These are phyloP conservation scores for Notolepis coatsorum DNA, from an alignment of 2,797 vertebrate species.

Conservation along the genomic window DNA sequence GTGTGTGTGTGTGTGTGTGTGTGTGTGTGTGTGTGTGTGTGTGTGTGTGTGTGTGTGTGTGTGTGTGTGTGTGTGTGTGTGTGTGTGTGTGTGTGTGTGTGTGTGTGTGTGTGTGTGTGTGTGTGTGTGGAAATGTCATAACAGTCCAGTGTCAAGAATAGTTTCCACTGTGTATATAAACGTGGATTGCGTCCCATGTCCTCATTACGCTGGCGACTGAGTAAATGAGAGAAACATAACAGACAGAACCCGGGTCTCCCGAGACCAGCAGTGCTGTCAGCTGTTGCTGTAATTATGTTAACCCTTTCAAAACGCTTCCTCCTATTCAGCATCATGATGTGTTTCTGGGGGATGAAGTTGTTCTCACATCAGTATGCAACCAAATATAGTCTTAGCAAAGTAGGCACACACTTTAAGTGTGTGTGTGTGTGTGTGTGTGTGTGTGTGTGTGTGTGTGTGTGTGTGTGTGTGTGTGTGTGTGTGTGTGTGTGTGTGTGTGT, in stretches of 20 bases:
- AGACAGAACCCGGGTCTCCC: background rate
- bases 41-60: background rate
- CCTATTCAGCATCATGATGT: constrained; percentile 18
- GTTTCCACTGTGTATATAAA: background rate
- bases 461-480: constrained; percentile 40
- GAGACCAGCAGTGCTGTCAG: background rate
- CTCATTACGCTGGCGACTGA: background rate
- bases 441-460: constrained; percentile 54
- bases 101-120: constrained; percentile 20
- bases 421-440: constrained; percentile 33
- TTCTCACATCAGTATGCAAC: constrained; percentile 57
- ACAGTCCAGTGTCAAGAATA: background rate
- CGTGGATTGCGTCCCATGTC: background rate
- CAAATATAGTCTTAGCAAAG: constrained; percentile 74
- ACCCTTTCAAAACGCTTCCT: constrained; percentile 15
- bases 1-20: constrained; percentile 20
- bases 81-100: background rate
- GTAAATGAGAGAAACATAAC: background rate
- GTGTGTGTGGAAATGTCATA: constrained; percentile 8
- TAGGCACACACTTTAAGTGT: too few relatives aligned
- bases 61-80: background rate
- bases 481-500: background rate
- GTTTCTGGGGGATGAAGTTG: constrained; percentile 45
- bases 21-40: background rate
- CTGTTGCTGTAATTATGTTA: background rate